Conservation (phyloP, 2,113 vertebrate species). For the Oncorhynchus tshawytscha region DNA sequence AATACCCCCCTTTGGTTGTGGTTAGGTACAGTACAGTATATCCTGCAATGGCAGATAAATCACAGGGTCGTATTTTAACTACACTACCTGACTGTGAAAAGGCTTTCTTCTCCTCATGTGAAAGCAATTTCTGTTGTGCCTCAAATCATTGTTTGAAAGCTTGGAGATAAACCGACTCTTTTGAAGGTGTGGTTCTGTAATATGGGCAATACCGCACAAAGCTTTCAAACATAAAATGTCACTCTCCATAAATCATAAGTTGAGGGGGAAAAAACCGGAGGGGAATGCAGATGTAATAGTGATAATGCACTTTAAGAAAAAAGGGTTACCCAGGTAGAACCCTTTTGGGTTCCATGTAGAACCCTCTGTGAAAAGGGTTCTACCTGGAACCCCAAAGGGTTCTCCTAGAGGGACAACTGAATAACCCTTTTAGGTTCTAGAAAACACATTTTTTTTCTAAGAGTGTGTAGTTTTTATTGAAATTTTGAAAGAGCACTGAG, state of each 20-base stretch:
- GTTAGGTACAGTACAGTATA: not conserved
- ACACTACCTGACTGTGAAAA: constrained; percentile 28
- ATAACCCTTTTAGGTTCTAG: no score
- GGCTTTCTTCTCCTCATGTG: constrained; percentile 27
- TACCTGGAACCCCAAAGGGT: no score
- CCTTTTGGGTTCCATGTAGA: no score
- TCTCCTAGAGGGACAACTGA: no score
- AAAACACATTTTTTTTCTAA: no score
- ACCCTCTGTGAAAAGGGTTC: no score
- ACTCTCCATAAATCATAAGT: not conserved
- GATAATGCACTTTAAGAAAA: not conserved
- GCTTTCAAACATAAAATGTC: not conserved
- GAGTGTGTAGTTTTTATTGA: not conserved
- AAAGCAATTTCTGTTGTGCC: constrained; percentile 14
- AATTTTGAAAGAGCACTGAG: not conserved
- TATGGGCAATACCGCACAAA: not conserved
- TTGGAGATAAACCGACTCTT: not conserved
- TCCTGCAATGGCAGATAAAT: constrained; percentile 34
- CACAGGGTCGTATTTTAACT: constrained; percentile 17
- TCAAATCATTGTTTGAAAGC: constrained; percentile 3
- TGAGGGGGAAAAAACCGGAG: not conserved
- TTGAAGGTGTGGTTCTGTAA: not conserved
- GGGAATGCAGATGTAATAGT: not conserved
- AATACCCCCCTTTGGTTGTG: not conserved
- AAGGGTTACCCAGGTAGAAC: no score